These are phyloP conservation scores for Pristionchus arcanus DNA, from an alignment of 2,888 invertebrate species.

Conservation along the genomic window DNA sequence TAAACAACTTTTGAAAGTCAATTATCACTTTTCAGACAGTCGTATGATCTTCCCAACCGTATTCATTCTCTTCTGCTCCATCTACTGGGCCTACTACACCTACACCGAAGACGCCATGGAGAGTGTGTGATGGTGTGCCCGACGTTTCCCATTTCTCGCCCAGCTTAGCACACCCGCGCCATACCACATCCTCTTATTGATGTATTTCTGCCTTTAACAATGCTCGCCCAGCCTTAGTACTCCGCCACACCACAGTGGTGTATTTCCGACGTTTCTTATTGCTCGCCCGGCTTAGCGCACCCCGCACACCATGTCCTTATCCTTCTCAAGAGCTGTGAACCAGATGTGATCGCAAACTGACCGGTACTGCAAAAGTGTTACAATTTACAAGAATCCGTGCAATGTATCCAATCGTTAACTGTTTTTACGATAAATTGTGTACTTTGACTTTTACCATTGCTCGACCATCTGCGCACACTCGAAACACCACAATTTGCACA, in stretches of 20 bases:
- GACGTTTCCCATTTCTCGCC: neutral
- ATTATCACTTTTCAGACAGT: conserved; percentile 66
- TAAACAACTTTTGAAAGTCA: neutral
- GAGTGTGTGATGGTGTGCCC: neutral
- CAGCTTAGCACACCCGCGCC: neutral
- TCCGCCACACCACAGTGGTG: too few relatives aligned
- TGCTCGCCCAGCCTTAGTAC: too few relatives aligned
- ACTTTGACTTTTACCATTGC: too few relatives aligned
- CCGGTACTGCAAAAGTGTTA: neutral
- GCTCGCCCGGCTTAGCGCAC: neutral
- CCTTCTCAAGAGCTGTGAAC: conserved; percentile 41
- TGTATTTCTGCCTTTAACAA: too few relatives aligned
- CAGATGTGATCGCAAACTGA: neutral
- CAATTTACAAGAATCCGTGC: neutral
- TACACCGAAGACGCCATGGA: conserved; percentile 1
- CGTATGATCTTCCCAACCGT: conserved; percentile 74
- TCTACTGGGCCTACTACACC: conserved; percentile 75
- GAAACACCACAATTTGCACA: too few relatives aligned
- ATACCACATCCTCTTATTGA: too few relatives aligned
- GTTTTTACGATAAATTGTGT: neutral
- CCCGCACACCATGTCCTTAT: neutral
- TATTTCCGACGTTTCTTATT: too few relatives aligned
- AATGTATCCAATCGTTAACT: conserved; percentile 19
- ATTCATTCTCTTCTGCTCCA: conserved; percentile 71
- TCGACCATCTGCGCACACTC: too few relatives aligned